phyloP scores from a whole-genome alignment of 2,113 vertebrate genomes.

The Calyptomena viridis region DNA sequence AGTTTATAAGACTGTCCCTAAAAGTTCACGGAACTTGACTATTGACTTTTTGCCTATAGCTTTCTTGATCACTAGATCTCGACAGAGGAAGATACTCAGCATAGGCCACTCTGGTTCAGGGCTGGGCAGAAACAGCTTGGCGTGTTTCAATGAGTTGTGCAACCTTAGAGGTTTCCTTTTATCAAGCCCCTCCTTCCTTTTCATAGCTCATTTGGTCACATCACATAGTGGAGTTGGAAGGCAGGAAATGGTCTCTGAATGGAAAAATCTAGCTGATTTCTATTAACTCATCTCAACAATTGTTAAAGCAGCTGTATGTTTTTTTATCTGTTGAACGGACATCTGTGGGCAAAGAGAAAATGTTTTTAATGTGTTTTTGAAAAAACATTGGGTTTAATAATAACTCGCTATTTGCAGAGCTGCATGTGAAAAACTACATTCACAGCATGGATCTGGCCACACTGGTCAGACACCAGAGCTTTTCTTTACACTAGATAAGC shows the following conservation, averaged over 20 bases:
- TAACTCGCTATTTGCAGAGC: neutral
- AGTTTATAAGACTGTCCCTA: neutral
- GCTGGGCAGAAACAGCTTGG: neutral
- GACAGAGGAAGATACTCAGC: neutral
- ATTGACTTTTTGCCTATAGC: neutral
- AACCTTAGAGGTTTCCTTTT: neutral
- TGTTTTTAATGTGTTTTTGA: neutral
- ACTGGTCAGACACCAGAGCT: neutral
- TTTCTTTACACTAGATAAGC: neutral
- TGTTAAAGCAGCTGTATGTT: neutral
- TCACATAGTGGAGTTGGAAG: neutral
- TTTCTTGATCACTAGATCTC: neutral
- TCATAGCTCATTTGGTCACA: neutral
- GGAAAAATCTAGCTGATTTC: neutral
- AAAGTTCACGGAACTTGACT: neutral
- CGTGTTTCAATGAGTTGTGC: neutral
- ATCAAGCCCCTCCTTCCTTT: neutral
- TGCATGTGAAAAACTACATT: neutral
- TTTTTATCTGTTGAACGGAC: neutral
- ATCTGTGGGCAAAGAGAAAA: neutral
- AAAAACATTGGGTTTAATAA: neutral
- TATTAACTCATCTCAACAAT: neutral
- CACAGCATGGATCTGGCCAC: neutral
- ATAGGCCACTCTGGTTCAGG: neutral
- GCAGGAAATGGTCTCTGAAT: neutral